Percentiles rank a stretch among this genome's conserved stretches.
Evolutionary conservation across 2,888 invertebrate genomes (phyloP).

Genomic region (Diarsia brunnea): DNA sequence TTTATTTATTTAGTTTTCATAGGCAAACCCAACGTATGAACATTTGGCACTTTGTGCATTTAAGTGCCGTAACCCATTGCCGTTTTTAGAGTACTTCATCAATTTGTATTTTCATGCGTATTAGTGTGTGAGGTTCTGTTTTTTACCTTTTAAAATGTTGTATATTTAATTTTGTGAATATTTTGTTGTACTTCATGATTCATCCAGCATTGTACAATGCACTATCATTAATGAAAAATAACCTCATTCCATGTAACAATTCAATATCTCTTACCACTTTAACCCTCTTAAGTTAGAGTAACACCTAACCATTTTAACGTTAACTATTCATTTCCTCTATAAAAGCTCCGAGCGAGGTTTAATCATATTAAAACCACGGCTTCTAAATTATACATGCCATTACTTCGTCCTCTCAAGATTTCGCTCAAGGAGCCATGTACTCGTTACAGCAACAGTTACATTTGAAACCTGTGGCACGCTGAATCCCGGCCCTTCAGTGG

Average conservation of each 20-base stretch:
- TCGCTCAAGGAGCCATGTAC: constrained; percentile 53
- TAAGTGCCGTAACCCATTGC: constrained; percentile 24
- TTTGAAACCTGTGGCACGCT: constrained; percentile 77
- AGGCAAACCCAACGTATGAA: background rate
- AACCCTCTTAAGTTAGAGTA: constrained; percentile 31
- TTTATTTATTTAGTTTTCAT: constrained; percentile 18
- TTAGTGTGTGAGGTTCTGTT: background rate
- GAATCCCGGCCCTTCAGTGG: constrained; percentile 72
- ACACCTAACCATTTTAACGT: constrained; percentile 38
- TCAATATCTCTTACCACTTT: constrained; percentile 15
- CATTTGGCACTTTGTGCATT: constrained; percentile 13
- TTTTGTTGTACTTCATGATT: background rate
- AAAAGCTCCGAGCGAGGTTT: constrained; percentile 42
- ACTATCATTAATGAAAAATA: constrained; percentile 5
- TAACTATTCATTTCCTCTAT: constrained; percentile 45
- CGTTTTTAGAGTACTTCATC: constrained; percentile 31
- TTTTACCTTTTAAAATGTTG: background rate
- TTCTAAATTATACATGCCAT: constrained; percentile 65
- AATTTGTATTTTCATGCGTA: background rate
- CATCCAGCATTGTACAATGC: background rate
- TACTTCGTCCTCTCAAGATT: constrained; percentile 60
- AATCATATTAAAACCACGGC: constrained; percentile 64
- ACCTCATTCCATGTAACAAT: background rate
- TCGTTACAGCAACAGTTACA: constrained; percentile 77
- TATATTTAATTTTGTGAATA: background rate